Evolutionary conservation across 2,113 vertebrate species (phyloP).

Genomic region (Laticauda colubrina): DNA sequence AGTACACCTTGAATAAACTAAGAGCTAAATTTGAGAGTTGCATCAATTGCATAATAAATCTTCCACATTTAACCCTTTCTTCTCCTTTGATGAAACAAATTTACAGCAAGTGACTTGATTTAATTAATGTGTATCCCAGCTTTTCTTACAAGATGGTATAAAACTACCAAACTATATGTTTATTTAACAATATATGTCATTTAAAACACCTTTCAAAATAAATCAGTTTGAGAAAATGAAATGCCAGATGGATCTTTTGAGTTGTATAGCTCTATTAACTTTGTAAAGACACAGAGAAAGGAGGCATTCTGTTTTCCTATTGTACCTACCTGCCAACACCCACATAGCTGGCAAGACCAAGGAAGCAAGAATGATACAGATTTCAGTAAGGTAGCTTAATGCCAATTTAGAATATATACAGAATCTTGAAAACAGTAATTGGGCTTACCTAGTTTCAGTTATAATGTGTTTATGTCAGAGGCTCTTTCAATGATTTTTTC

Average conservation of each 20-base stretch:
- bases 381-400: neutral
- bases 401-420: neutral
- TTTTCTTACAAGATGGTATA: neutral
- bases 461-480: neutral
- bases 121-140: neutral
- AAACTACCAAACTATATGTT: neutral
- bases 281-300: neutral
- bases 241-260: neutral
- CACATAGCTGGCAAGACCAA: neutral
- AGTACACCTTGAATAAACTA: neutral
- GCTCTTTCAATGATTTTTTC: neutral
- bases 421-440: neutral
- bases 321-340: neutral
- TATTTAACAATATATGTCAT: neutral
- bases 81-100: neutral
- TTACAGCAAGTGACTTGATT: neutral
- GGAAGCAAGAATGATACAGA: neutral
- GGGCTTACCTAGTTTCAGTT: neutral
- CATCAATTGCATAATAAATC: neutral
- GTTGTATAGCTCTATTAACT: neutral
- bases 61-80: neutral
- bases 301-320: neutral
- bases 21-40: neutral
- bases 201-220: neutral
- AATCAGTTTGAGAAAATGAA: neutral